Evolutionary conservation across 2,888 invertebrate genomes (phyloP).

Genomic region (Trichacis sp.): DNA sequence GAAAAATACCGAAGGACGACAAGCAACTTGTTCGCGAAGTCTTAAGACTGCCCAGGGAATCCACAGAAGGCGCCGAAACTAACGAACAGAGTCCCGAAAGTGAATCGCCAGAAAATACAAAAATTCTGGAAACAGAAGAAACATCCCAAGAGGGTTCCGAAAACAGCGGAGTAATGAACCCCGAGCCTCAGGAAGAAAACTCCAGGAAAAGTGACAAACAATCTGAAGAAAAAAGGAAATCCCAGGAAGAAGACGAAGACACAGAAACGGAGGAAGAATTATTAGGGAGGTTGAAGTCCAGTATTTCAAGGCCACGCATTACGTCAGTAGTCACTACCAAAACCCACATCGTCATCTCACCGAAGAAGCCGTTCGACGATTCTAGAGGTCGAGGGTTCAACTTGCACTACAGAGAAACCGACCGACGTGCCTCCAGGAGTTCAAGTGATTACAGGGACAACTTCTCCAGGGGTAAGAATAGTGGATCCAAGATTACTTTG

Average conservation of each 20-base stretch:
- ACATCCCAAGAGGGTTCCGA: conserved; percentile 3
- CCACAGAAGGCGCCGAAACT: conserved; percentile 19
- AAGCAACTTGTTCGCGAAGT: conserved; percentile 20
- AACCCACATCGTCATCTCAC: conserved; percentile 52
- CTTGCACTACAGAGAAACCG: conserved; percentile 33
- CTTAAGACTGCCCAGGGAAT: conserved; percentile 13
- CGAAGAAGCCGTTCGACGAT: conserved; percentile 54
- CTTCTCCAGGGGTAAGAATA: conserved; percentile 31
- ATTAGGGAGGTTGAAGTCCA: conserved; percentile 49
- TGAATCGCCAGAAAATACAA: not conserved
- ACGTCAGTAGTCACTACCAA: conserved; percentile 65
- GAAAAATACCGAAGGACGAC: conserved; percentile 32
- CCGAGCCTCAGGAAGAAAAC: conserved; percentile 11
- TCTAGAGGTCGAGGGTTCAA: conserved; percentile 44
- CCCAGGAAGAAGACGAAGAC: conserved; percentile 64
- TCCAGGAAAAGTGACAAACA: conserved; percentile 50
- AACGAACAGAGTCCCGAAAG: conserved; percentile 14
- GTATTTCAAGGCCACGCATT: conserved; percentile 59
- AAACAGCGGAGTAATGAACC: not conserved
- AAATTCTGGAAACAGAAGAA: conserved; percentile 20
- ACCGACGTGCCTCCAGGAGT: conserved; percentile 38
- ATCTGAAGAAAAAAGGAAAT: conserved; percentile 56
- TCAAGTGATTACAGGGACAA: conserved; percentile 43
- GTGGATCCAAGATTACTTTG: conserved; percentile 31
- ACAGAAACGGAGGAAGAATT: conserved; percentile 28